Conservation (phyloP, 2,888 invertebrate species). For the Pseudococcus viburni region DNA sequence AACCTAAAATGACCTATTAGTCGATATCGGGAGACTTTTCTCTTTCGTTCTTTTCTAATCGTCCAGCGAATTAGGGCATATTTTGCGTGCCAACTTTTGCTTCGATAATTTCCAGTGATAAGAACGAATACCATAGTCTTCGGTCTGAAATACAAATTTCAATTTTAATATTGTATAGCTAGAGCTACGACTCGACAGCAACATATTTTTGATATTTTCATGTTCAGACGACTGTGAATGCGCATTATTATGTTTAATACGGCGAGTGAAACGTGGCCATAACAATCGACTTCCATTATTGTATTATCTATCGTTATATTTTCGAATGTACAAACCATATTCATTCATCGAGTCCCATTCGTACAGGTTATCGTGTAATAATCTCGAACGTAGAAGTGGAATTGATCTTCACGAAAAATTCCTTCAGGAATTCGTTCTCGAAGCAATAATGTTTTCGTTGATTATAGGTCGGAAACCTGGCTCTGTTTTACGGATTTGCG, state of each 20-base stretch:
- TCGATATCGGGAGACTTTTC: too few species aligned
- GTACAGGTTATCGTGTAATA: not conserved
- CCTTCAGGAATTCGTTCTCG: not conserved
- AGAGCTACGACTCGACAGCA: not conserved
- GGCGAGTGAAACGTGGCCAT: slow-evolving; percentile 48
- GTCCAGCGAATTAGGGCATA: too few species aligned
- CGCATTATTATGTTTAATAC: not conserved
- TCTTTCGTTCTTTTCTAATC: too few species aligned
- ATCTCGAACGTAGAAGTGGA: not conserved
- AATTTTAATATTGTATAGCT: too few species aligned
- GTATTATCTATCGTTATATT: not conserved
- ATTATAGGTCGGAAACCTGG: not conserved
- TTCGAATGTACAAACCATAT: not conserved
- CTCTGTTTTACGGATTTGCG: too few species aligned
- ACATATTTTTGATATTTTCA: not conserved
- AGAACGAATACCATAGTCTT: too few species aligned
- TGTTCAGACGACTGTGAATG: slow-evolving; percentile 17
- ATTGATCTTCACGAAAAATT: not conserved
- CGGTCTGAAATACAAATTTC: too few species aligned
- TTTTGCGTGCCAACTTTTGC: too few species aligned
- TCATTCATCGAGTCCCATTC: not conserved
- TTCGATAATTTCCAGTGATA: too few species aligned
- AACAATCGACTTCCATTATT: slow-evolving; percentile 50
- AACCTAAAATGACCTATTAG: too few species aligned
- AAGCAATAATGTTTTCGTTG: not conserved